Conservation (phyloP, 2,797 vertebrate genomes). For the Poeciliopsis paucimaculata region DNA sequence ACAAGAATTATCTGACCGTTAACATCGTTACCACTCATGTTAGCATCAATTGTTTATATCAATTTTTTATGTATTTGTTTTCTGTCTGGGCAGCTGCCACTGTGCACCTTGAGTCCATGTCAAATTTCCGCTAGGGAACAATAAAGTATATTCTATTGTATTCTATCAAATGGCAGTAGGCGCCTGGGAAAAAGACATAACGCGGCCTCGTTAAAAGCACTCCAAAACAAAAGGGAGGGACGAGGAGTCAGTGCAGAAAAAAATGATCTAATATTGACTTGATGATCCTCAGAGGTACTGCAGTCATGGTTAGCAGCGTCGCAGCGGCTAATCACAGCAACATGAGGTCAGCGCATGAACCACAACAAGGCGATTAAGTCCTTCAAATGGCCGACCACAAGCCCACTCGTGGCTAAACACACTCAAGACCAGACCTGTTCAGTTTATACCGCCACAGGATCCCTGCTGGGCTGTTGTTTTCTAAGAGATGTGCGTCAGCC, state of each 20-base stretch:
- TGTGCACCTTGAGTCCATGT: no score
- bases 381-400: slow-evolving; percentile 30
- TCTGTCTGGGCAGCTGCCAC: no score
- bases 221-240: neutral
- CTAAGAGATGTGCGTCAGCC: slow-evolving; percentile 54
- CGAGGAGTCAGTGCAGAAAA: neutral
- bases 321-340: slow-evolving; percentile 8
- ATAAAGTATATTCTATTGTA: no score
- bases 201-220: neutral
- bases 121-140: no score
- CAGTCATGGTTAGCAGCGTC: neutral
- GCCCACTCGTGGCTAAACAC: slow-evolving; percentile 15
- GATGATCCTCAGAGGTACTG: slow-evolving; percentile 6
- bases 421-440: slow-evolving; percentile 30
- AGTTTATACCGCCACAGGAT: slow-evolving; percentile 19
- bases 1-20: no score
- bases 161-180: neutral
- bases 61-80: no score
- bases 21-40: no score
- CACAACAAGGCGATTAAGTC: slow-evolving; percentile 30
- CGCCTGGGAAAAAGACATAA: neutral
- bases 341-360: slow-evolving; percentile 14
- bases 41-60: no score
- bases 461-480: slow-evolving; percentile 43
- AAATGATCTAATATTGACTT: slow-evolving; percentile 6